Percentiles rank a stretch among this genome's conserved stretches.
These are phyloP conservation scores for Staurois parvus DNA, from an alignment of 2,797 vertebrate genomes.

Conservation along the genomic window DNA sequence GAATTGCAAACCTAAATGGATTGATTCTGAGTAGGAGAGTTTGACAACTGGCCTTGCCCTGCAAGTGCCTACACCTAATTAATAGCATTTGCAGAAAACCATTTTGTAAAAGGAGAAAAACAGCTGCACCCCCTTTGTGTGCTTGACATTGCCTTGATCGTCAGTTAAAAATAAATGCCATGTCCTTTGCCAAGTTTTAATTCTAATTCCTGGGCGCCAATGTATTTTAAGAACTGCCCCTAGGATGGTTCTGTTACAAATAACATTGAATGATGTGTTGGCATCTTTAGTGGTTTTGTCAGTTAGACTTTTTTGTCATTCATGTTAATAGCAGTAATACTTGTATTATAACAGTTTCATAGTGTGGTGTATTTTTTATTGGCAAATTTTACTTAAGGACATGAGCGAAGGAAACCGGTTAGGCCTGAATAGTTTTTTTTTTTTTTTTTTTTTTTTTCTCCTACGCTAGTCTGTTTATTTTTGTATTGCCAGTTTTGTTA, in stretches of 20 bases:
- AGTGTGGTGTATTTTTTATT: too few species aligned
- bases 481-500: too few species aligned
- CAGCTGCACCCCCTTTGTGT: neutral
- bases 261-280: conserved; percentile 14
- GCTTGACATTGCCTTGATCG: conserved; percentile 4
- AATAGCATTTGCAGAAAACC: neutral
- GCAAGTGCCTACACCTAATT: too few species aligned
- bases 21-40: too few species aligned
- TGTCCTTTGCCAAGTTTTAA: conserved; percentile 6
- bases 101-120: neutral
- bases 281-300: neutral
- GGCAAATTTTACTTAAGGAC: too few species aligned
- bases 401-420: too few species aligned
- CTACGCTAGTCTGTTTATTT: too few species aligned
- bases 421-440: too few species aligned
- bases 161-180: conserved; percentile 6
- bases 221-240: conserved; percentile 8
- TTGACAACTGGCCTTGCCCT: too few species aligned
- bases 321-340: neutral
- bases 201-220: conserved; percentile 22
- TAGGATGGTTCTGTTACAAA: conserved; percentile 2
- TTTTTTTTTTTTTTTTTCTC: too few species aligned
- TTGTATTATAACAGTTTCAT: too few species aligned
- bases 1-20: too few species aligned
- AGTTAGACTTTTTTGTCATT: neutral